Base-by-base conservation (phyloP, 2,888 invertebrate species). In the Syritta pipiens region DNA sequence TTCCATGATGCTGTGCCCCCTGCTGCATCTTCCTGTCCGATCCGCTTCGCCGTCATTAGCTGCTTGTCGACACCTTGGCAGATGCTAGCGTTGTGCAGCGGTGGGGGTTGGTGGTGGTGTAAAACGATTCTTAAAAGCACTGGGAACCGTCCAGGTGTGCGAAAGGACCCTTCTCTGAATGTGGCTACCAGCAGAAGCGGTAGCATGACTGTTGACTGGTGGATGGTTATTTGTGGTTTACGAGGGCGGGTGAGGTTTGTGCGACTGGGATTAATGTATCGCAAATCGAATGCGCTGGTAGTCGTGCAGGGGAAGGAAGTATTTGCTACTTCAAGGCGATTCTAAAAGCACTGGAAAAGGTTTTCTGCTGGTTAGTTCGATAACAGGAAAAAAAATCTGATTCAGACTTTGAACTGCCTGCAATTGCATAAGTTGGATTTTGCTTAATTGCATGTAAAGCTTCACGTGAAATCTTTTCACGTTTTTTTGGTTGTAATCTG, bases 121-220 rank as follows among this genome's bases (percentile, higher is more conserved):
- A 72, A 79, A 79, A 67, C 68, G 79, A 74, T 74, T 79, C 74
- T 37, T 79, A 79, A 79, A 79, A 79, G 79, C 79, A 68, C 74
- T 79, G 79, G 57, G 79, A 79, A 77, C 24, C 19, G 10, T 12
- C 67, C 79, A 79, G 79, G 68, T 79, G 79, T 9, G 37, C 49
- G 14, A 24, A 35, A 10, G 59, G 44, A 49, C 19, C 59, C 37
- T 71, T 28, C n/a, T 40, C 26, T 32, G 24, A 24, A 37, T 51
- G 40, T 49, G 30, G 49, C 37, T 55, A 63, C 63, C 42, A 63
- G 42, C 55, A 55, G 24, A 32, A 9, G 14, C 10, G 30, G 35
- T 9, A 17, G 4, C 30, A 24, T 46, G 35, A 24, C 6, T 17
- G 22, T 40, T 60, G 59, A 46, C 28, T 67, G 74, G 46, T 65